These are phyloP conservation scores for Amblyteles armatorius DNA, from an alignment of 2,888 invertebrate genomes.

Conservation along the genomic window DNA sequence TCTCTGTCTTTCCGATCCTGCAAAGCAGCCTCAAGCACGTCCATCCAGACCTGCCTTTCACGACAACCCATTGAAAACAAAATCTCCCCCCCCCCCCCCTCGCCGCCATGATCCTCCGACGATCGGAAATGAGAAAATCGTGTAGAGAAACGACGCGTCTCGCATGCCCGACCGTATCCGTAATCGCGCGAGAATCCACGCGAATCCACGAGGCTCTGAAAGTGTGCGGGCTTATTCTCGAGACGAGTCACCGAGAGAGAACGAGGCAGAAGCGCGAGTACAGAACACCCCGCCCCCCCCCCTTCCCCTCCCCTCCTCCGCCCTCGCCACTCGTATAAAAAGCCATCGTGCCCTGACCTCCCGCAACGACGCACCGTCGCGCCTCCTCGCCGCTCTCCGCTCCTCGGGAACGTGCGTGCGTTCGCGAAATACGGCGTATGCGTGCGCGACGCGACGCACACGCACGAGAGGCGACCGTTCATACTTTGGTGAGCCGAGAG, in stretches of 20 bases:
- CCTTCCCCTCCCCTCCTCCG: too few species aligned
- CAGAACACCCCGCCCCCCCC: conserved; percentile 15
- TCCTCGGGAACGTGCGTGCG: conserved; percentile 48
- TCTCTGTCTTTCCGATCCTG: too few species aligned
- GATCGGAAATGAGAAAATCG: conserved; percentile 35
- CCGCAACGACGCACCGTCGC: conserved; percentile 77
- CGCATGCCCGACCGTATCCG: conserved; percentile 39
- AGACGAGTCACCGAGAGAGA: conserved; percentile 58
- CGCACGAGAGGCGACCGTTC: background rate
- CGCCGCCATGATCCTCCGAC: conserved; percentile 1
- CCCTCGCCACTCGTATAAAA: conserved; percentile 78
- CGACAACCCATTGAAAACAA: conserved; percentile 44
- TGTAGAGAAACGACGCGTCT: conserved; percentile 10
- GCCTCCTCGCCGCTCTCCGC: conserved; percentile 42
- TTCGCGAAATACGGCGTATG: conserved; percentile 56
- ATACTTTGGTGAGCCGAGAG: conserved; percentile 16
- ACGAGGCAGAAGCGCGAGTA: conserved; percentile 61
- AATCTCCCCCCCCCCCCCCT: conserved; percentile 20
- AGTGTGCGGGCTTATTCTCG: conserved; percentile 13
- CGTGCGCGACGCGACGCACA: conserved; percentile 8
- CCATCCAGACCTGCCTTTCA: background rate
- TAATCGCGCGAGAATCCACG: conserved; percentile 55
- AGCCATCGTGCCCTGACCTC: conserved; percentile 82
- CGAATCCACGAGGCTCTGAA: conserved; percentile 6
- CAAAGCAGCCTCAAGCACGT: conserved; percentile 38